Base-by-base conservation (phyloP, 2,888 invertebrate species). In the Eurytoma californica region DNA sequence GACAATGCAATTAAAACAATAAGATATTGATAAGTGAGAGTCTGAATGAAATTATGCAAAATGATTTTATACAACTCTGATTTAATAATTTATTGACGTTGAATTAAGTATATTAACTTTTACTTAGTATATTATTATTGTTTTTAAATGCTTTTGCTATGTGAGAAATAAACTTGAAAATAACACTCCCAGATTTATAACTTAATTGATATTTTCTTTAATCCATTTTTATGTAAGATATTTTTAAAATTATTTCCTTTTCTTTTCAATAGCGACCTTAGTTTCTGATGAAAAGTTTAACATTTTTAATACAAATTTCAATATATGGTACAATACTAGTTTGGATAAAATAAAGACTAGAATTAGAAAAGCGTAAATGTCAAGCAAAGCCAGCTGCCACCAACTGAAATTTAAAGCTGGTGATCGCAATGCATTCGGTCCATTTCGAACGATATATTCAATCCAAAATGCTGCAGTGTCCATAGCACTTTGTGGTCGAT, bases 381-480 rank as follows among this genome's bases (percentile, higher is more conserved):
- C 88, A 13, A 88, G 61, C 13, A 88, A 82, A 18, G 84, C 80
- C 4, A 84, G 39, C 80, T 88, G 86, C 82, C 86, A 88, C 86
- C 87, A 87, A 0, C 82, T 24, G 4, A 89, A 83, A 3, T 85
- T 76, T 47, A 85, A 72, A 5, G 85, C 86, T 0, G 88, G 86
- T 7, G 90, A 88, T 79, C 81, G 80, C 16, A 85, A 47, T 51
- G 70, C 60, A 66, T 76, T 76, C n/a, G 79, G 75, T 20, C 85
- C 84, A 75, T 85, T 80, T 55, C 81, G 75, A 57, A 80, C 60
- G 4, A 83, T 30, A 16, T 83, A 85, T 81, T 85, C 81, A 18
- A 82, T 80, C 88, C 88, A 88, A 77, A 82, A 88, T 58, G 66
- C 83, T 0, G 87, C 86, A 0, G 83, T 84, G 3, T 87, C 85